Percentiles rank a stretch among this genome's conserved stretches.
Conservation (phyloP, 2,888 invertebrate genomes). For the Meiosimyza platycephala region DNA sequence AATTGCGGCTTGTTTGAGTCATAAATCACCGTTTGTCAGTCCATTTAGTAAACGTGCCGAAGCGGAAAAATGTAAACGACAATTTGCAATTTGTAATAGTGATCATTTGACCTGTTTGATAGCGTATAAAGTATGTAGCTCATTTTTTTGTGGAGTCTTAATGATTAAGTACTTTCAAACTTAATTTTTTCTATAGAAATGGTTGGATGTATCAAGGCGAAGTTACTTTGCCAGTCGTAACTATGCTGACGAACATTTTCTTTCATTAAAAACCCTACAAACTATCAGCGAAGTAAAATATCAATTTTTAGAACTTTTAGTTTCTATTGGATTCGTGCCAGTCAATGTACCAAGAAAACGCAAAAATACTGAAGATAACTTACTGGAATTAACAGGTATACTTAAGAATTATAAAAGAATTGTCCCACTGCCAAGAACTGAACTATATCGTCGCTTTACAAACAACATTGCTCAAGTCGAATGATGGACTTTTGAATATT, state of each 20-base stretch:
- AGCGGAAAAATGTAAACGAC: constrained; percentile 78
- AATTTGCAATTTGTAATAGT: constrained; percentile 83
- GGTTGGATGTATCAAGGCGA: constrained; percentile 78
- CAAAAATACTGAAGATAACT: constrained; percentile 70
- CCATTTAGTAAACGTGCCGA: constrained; percentile 79
- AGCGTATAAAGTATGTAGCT: constrained; percentile 78
- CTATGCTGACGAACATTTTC: constrained; percentile 85
- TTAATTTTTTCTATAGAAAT: constrained; percentile 71
- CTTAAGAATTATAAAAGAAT: too few species aligned
- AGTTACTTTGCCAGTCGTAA: constrained; percentile 78
- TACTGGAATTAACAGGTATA: constrained; percentile 74
- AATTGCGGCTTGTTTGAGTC: constrained; percentile 85
- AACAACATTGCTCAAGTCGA: too few species aligned
- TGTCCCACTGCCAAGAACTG: too few species aligned
- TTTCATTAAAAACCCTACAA: constrained; percentile 83
- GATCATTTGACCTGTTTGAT: constrained; percentile 89
- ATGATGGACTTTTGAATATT: too few species aligned
- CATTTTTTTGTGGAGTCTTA: background rate
- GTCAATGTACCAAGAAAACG: constrained; percentile 71
- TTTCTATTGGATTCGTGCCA: constrained; percentile 83
- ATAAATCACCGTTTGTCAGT: constrained; percentile 82
- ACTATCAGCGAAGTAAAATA: constrained; percentile 90
- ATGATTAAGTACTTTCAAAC: background rate
- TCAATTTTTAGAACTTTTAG: constrained; percentile 80
- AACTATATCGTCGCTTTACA: too few species aligned